Evolutionary conservation across 2,797 vertebrate species (phyloP).

Genomic region (Otolemur crassicaudatus): DNA sequence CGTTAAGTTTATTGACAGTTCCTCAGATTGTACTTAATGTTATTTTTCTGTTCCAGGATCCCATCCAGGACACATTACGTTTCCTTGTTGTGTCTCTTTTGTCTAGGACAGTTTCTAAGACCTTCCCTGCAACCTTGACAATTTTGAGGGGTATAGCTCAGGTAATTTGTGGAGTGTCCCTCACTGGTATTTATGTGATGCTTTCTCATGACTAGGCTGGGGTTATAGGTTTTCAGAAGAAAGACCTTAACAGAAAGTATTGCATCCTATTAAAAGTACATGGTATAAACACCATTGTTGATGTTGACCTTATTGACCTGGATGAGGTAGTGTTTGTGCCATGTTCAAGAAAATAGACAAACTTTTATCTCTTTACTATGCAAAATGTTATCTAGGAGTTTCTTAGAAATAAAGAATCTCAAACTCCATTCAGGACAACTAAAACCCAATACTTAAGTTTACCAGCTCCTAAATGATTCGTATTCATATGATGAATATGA

Average conservation of each 20-base stretch:
- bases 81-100: background rate
- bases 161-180: background rate
- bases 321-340: background rate
- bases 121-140: background rate
- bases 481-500: background rate
- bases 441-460: background rate
- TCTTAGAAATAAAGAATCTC: background rate
- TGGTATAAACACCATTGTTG: background rate
- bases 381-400: background rate
- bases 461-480: background rate
- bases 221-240: background rate
- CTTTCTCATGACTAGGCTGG: background rate
- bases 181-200: background rate
- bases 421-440: background rate
- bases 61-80: background rate
- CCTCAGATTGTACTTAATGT: background rate
- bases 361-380: background rate
- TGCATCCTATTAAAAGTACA: background rate
- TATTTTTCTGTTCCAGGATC: background rate
- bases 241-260: background rate
- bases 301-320: background rate
- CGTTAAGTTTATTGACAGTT: background rate
- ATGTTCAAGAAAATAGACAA: background rate
- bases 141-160: background rate
- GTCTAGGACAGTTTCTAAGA: background rate